Base-by-base conservation (phyloP, 2,113 vertebrate species). In the Brachypteracias leptosomus region DNA sequence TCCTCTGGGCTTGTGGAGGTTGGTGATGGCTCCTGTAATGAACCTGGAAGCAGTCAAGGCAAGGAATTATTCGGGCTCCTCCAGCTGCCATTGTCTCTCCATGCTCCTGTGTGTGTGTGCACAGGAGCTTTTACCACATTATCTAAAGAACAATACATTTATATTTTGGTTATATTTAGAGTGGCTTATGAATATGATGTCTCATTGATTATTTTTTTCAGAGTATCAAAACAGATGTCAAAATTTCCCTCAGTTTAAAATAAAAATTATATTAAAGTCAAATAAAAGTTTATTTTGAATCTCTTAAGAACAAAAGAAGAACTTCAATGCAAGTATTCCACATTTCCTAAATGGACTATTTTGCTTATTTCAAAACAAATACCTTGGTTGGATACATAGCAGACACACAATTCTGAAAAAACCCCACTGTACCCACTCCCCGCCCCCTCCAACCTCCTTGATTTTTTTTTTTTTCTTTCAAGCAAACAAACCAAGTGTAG, bases 371-470 rank as follows among this genome's bases (percentile, higher is more conserved):
- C 26, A 59, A 52, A 84, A 75, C 17, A 51, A 54, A 26, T n/a
- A 62, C 5, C 14, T 35, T 44, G n/a, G 4, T 4, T 49, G 38
- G 38, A 73, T 90, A 10, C 5, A 52, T 42, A 58, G 3, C 7
- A 47, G 36, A 8, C 59, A 33, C 1, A 8, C 7, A 70, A 73
- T 18, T 22, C 18, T 46, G 70, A 29, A 65, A 71, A 77, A 76
- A 13, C 0, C 0, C 18, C 3, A 10, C 38, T 46, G 14, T 24
- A 49, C 14, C 8, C 3, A 33, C 62, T 81, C 3, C 6, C 7
- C 15, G 15, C 2, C 0, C 1, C 4, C 1, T 2, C 22, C 3
- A 7, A n/a, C 89, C 77, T 35, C 6, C 55, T 63, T 35, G 17
- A 17, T 10, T 28, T 33, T 17, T 29, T 28, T 52, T 20, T 18